Evolutionary conservation across 2,888 invertebrate genomes (phyloP), one percentile per base, ranked within the genome.

Genomic region (Notodonta dromedarius): DNA sequence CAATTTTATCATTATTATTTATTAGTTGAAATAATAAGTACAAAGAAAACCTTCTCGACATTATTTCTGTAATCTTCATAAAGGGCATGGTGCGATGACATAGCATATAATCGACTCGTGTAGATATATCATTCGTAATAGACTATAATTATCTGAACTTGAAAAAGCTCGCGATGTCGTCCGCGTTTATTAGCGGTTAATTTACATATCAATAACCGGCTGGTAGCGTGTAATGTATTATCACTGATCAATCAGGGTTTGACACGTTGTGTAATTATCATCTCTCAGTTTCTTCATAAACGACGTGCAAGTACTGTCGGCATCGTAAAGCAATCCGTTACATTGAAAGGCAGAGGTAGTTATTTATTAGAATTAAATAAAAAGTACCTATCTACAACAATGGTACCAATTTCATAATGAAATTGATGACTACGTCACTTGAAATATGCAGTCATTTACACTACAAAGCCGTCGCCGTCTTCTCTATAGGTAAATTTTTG

Each of bases 231-330:
- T 82, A 80, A 80, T 82, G 80, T 80, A 83, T 81, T 86, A 87
- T 88, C 87, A 83, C 83, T 83, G 82, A 88, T 89, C 88, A 84
- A 88, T 88, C 88, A 84, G 72, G 77, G 70, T 84, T 80, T 88
- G 88, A 88, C 86, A 82, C 80, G 84, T 87, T 82, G 81, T 87
- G 78, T 87, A 86, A 89, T 90, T 88, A 88, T 84, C 78, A 82
- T 80, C 82, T 82, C 76, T 77, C 73, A 79, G 80, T 82, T 77
- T 79, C 82, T 85, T 83, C 80, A 81, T 80, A 79, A 76, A 75
- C 70, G 69, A 59, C 65, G 60, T 56, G 60, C 61, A n/a, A 42
- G 74, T 78, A 78, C 76, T 67, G 67, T 69, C 69, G 58, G 50
- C 58, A 40, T 52, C 63, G 71, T 35, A 65, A 58, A 42, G 16